These are phyloP conservation scores for Drosophila nr. perissopoda DNA, from an alignment of 2,888 invertebrate species.

Conservation along the genomic window DNA sequence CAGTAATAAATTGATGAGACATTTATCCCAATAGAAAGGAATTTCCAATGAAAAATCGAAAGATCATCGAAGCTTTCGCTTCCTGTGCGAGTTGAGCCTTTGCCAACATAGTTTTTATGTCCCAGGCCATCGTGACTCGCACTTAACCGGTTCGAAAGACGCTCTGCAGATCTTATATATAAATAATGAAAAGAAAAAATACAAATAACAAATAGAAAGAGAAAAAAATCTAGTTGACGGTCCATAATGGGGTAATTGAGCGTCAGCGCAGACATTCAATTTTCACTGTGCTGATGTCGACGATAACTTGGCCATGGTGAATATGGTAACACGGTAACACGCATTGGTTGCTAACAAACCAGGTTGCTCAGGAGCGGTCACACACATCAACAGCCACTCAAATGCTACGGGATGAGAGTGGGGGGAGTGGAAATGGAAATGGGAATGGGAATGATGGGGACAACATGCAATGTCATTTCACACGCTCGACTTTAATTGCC, in stretches of 20 bases:
- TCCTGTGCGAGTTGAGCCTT: slow-evolving; percentile 9
- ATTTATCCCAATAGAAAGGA: neutral
- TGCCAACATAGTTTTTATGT: neutral
- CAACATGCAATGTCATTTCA: slow-evolving; percentile 62
- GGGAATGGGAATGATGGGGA: slow-evolving; percentile 14
- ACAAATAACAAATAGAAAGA: slow-evolving; percentile 42
- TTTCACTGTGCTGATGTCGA: slow-evolving; percentile 48
- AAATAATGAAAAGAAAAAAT: slow-evolving; percentile 6
- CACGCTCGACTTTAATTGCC: slow-evolving; percentile 62
- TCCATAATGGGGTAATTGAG: slow-evolving; percentile 69
- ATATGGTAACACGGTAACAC: slow-evolving; percentile 72
- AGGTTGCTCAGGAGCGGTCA: slow-evolving; percentile 40
- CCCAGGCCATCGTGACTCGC: neutral
- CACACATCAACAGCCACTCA: slow-evolving; percentile 27
- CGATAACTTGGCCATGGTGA: neutral
- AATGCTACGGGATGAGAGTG: neutral
- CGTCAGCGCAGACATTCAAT: slow-evolving; percentile 62
- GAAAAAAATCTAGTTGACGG: slow-evolving; percentile 63
- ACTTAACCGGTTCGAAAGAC: slow-evolving; percentile 27
- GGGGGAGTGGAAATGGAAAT: no score
- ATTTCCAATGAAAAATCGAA: neutral
- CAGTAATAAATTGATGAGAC: neutral
- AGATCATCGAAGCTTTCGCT: neutral
- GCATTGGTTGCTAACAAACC: slow-evolving; percentile 49
- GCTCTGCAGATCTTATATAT: slow-evolving; percentile 1